Evolutionary conservation across 2,888 invertebrate genomes (phyloP).

Genomic region (Steromphala cineraria): DNA sequence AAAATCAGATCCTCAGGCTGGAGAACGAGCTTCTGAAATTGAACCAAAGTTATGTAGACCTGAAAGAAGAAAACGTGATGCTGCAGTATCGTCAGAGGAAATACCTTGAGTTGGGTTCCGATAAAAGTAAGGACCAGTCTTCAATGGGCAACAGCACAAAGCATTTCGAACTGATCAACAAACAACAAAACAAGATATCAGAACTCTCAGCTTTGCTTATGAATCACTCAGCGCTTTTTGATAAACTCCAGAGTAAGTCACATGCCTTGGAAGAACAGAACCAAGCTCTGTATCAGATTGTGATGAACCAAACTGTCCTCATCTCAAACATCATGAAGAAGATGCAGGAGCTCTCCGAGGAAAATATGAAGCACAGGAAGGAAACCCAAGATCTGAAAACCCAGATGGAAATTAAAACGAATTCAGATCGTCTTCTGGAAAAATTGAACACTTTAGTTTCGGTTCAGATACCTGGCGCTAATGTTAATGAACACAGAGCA

Average conservation of each 20-base stretch:
- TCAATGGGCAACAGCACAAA: constrained; percentile 40
- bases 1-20: constrained; percentile 64
- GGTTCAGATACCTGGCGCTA: background rate
- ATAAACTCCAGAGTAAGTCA: constrained; percentile 45
- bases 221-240: constrained; percentile 53
- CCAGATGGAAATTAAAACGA: constrained; percentile 24
- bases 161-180: constrained; percentile 47
- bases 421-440: constrained; percentile 34
- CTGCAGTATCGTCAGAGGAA: constrained; percentile 50
- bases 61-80: constrained; percentile 55
- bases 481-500: background rate
- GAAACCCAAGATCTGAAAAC: constrained; percentile 38
- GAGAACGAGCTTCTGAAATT: constrained; percentile 67
- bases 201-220: constrained; percentile 51
- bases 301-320: constrained; percentile 62
- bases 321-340: constrained; percentile 60
- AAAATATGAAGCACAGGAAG: constrained; percentile 48
- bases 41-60: constrained; percentile 54
- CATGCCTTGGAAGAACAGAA: constrained; percentile 61
- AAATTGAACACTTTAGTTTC: constrained; percentile 34
- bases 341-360: constrained; percentile 53
- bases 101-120: constrained; percentile 51
- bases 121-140: constrained; percentile 14
- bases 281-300: constrained; percentile 54
- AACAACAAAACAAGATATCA: constrained; percentile 56